These are phyloP conservation scores for Leptobrachium ailaonicum DNA, from an alignment of 2,113 vertebrate genomes.

Conservation along the genomic window DNA sequence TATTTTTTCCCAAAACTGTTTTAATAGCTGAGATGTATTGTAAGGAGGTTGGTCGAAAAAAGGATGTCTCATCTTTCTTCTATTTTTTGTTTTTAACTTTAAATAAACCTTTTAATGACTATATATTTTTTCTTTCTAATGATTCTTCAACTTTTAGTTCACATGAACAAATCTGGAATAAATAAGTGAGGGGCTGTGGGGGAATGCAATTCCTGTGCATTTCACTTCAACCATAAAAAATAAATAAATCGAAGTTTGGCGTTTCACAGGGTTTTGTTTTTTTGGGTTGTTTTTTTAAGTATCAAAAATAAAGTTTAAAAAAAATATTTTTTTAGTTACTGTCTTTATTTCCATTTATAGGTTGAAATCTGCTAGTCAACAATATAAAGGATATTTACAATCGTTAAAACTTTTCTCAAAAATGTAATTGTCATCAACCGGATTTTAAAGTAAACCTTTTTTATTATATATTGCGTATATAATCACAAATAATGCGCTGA, in stretches of 20 bases:
- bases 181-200: not conserved
- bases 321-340: conserved; percentile 33
- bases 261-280: conserved; percentile 27
- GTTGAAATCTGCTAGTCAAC: no score
- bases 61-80: not conserved
- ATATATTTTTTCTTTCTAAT: conserved; percentile 12
- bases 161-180: conserved; percentile 17
- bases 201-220: conserved; percentile 9
- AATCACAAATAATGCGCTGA: no score
- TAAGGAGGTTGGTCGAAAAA: conserved; percentile 15
- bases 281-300: conserved; percentile 6
- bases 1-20: conserved; percentile 29
- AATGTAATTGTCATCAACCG: no score
- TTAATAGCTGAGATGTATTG: not conserved
- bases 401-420: no score
- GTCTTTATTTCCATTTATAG: not conserved
- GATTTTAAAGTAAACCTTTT: no score
- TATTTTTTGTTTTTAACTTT: conserved; percentile 24
- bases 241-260: conserved; percentile 20
- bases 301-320: conserved; percentile 3
- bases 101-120: conserved; percentile 17
- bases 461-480: no score
- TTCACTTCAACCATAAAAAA: conserved; percentile 34
- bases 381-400: no score
- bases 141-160: conserved; percentile 5